These are phyloP conservation scores for Anser brachyrhynchus DNA, from an alignment of 2,113 vertebrate genomes.

Conservation along the genomic window DNA sequence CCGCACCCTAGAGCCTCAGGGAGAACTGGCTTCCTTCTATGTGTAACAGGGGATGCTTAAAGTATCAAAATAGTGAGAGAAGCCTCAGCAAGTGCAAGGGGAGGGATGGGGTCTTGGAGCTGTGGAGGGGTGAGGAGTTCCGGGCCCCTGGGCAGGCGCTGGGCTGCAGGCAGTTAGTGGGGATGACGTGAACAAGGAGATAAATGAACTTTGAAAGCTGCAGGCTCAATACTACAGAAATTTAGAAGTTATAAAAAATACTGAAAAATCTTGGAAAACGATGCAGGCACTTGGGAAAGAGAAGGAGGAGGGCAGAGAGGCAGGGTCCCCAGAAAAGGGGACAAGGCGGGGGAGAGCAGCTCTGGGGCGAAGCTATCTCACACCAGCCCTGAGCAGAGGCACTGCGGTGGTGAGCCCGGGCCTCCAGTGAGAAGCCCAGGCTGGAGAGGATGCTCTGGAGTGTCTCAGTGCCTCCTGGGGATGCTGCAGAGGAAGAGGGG, in stretches of 20 bases:
- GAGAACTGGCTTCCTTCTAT: conserved; percentile 21
- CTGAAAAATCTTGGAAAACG: conserved; percentile 23
- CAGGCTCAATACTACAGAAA: conserved; percentile 36
- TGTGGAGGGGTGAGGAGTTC: not conserved
- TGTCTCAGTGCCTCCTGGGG: not conserved
- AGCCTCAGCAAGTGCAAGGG: conserved; percentile 40
- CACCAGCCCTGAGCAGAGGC: not conserved
- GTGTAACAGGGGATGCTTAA: conserved; percentile 36
- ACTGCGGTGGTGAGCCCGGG: not conserved
- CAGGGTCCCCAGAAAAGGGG: not conserved
- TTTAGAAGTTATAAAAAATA: conserved; percentile 60
- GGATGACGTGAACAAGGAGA: not conserved
- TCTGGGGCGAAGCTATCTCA: not conserved
- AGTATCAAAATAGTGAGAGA: conserved; percentile 72
- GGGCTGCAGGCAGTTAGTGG: not conserved
- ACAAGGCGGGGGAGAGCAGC: not conserved
- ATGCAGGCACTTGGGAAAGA: conserved; percentile 61
- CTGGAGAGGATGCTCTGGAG: not conserved
- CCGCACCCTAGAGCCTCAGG: not conserved
- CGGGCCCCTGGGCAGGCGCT: not conserved
- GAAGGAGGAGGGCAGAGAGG: not conserved
- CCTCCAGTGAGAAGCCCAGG: not conserved
- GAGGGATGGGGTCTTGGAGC: not conserved
- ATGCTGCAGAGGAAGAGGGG: not conserved
- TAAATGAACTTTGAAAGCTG: conserved; percentile 32